These are phyloP conservation scores for Platyrinchus mystaceus DNA, from an alignment of 2,797 vertebrate genomes.

Conservation along the genomic window DNA sequence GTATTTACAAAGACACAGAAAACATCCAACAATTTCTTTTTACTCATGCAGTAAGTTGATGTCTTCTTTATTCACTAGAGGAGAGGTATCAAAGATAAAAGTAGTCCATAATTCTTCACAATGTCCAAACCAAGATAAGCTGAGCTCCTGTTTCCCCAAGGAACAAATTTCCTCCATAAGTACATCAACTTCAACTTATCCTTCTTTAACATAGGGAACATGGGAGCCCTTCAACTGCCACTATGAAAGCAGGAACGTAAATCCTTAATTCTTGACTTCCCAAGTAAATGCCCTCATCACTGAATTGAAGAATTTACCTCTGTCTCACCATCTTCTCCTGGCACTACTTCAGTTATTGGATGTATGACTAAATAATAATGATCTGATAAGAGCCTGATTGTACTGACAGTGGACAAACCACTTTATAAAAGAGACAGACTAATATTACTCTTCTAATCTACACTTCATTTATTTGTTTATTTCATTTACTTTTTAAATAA, in stretches of 20 bases:
- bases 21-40: not conserved
- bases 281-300: not conserved
- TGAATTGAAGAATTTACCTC: not conserved
- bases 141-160: not conserved
- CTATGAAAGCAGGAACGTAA: rapidly evolving
- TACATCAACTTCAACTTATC: not conserved
- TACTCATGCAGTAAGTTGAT: not conserved
- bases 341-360: not conserved
- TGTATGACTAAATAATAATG: not conserved
- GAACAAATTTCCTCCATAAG: not conserved
- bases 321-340: not conserved
- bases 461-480: rapidly evolving
- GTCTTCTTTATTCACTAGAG: not conserved
- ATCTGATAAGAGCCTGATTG: not conserved
- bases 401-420: not conserved
- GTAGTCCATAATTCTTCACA: not conserved
- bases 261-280: not conserved
- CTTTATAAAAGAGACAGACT: not conserved
- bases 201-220: not conserved
- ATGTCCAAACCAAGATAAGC: not conserved
- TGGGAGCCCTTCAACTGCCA: not conserved
- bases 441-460: not conserved
- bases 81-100: not conserved
- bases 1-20: not conserved
- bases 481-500: not conserved